Conservation (phyloP, 2,113 vertebrate species). For the Sterrhoptilus dennistouni region DNA sequence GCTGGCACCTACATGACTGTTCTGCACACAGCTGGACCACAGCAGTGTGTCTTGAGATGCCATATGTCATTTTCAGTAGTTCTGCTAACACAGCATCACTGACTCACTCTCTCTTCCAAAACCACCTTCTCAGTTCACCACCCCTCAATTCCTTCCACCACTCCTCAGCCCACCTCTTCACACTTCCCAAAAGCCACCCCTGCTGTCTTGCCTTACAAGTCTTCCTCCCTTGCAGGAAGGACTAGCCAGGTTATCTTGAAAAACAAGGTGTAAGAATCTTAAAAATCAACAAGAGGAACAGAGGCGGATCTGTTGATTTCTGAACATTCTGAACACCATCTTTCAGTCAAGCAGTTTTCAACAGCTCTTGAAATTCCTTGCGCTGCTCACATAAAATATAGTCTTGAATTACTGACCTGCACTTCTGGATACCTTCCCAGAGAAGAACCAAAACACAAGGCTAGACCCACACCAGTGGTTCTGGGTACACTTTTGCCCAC, state of each 20-base stretch:
- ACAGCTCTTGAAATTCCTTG: background rate
- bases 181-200: background rate
- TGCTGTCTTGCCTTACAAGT: background rate
- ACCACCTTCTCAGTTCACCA: background rate
- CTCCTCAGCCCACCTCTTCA: background rate
- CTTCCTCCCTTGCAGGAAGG: background rate
- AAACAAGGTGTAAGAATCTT: background rate
- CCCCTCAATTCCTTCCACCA: background rate
- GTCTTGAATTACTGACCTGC: background rate
- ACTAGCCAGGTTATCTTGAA: background rate
- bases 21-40: background rate
- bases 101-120: background rate
- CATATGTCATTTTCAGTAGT: background rate
- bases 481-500: background rate
- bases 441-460: background rate
- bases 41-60: background rate
- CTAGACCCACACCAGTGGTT: background rate
- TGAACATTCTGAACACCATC: background rate
- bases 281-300: background rate
- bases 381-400: background rate
- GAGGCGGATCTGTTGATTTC: background rate
- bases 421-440: background rate
- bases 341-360: background rate
- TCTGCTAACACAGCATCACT: background rate
- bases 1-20: background rate